These are phyloP conservation scores for Neosalanx taihuensis DNA, from an alignment of 2,797 vertebrate genomes.

Conservation along the genomic window DNA sequence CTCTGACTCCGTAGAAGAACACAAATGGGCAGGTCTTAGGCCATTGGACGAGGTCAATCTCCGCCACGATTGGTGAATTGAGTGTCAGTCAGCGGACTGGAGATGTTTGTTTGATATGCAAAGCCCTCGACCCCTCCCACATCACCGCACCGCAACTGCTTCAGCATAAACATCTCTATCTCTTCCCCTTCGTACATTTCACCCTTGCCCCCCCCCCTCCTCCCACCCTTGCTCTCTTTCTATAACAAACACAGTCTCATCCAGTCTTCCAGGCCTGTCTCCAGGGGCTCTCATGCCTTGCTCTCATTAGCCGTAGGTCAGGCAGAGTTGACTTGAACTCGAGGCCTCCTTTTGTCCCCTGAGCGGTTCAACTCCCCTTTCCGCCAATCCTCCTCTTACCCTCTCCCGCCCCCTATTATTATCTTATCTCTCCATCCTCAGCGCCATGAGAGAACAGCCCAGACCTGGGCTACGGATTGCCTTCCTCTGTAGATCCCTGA, in stretches of 20 bases:
- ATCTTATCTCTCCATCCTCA: not conserved
- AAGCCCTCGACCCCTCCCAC: not conserved
- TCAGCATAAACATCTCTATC: constrained; percentile 2
- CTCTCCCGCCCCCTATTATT: not conserved
- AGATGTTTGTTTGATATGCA: not conserved
- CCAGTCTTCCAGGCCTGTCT: constrained; percentile 2
- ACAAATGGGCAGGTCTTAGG: not conserved
- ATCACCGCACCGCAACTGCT: not conserved
- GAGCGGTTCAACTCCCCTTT: not conserved
- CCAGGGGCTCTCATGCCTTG: constrained; percentile 33
- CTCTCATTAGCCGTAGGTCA: constrained; percentile 40
- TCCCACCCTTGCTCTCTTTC: not conserved
- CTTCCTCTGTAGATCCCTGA: not conserved
- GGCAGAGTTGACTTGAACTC: constrained; percentile 22
- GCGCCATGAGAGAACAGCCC: not conserved
- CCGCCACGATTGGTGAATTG: not conserved
- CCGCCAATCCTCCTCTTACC: not conserved
- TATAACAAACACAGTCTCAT: not conserved
- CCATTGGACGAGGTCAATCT: too few species aligned
- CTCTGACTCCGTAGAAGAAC: not conserved
- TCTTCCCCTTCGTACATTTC: not conserved
- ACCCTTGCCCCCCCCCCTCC: not conserved
- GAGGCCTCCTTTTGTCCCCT: not conserved
- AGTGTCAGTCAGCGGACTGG: not conserved
- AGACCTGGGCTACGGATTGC: too few species aligned